These are phyloP conservation scores for Aphidoletes aphidimyza DNA, from an alignment of 2,888 invertebrate species.

Conservation along the genomic window DNA sequence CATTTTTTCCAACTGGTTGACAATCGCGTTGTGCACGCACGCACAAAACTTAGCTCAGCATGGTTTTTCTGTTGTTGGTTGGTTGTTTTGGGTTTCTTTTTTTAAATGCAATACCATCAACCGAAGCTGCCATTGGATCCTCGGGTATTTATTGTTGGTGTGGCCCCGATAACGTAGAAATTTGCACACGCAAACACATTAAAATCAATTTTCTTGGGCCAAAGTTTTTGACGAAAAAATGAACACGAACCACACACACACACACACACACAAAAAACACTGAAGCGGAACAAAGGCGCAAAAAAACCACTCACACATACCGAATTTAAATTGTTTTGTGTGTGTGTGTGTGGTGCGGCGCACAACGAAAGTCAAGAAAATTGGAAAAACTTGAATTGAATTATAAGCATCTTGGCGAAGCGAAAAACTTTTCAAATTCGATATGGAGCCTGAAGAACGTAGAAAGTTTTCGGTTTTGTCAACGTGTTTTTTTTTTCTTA, in stretches of 20 bases:
- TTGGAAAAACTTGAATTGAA: conserved; percentile 54
- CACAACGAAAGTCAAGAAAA: conserved; percentile 21
- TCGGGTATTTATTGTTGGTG: background rate
- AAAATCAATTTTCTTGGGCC: conserved; percentile 52
- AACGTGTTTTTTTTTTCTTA: conserved; percentile 9
- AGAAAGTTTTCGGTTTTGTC: conserved; percentile 24
- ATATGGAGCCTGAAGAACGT: conserved; percentile 4
- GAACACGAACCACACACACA: too few species aligned
- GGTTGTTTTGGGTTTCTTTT: too few species aligned
- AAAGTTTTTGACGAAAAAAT: conserved; percentile 45
- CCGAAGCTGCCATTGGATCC: background rate
- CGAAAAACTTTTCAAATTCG: conserved; percentile 39
- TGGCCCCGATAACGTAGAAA: background rate
- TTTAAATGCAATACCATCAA: background rate
- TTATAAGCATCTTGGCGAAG: conserved; percentile 54
- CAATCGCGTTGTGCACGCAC: too few species aligned
- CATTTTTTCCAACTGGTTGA: too few species aligned
- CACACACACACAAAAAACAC: too few species aligned
- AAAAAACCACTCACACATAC: too few species aligned
- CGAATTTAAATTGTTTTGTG: conserved; percentile 43
- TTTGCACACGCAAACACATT: conserved; percentile 53
- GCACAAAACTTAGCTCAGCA: too few species aligned
- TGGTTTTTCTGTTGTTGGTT: too few species aligned
- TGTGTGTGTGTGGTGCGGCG: too few species aligned
- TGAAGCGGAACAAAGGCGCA: background rate